These are phyloP conservation scores for Parnassius glacialis DNA, from an alignment of 2,888 invertebrate species.

Conservation along the genomic window DNA sequence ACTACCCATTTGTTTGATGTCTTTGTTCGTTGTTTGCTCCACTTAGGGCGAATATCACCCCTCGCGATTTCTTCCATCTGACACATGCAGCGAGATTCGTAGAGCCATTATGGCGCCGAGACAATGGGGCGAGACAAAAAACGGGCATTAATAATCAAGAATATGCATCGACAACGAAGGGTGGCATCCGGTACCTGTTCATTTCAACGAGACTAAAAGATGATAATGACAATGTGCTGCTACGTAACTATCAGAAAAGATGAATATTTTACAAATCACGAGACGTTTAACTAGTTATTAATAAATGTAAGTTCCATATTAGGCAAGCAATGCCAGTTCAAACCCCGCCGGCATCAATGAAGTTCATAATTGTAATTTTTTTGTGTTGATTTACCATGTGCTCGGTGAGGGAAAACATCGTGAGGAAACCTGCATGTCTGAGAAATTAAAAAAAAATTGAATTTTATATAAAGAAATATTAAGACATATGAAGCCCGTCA, in stretches of 20 bases:
- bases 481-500: too few species aligned
- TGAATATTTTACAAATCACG: conserved; percentile 23
- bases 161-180: conserved; percentile 72
- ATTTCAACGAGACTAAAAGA: conserved; percentile 51
- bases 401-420: too few species aligned
- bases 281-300: neutral
- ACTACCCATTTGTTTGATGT: conserved; percentile 81
- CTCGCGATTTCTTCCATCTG: conserved; percentile 66
- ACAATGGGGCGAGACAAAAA: conserved; percentile 76
- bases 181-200: conserved; percentile 45
- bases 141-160: conserved; percentile 78
- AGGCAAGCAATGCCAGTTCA: too few species aligned
- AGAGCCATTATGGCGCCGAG: conserved; percentile 64
- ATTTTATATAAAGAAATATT: too few species aligned
- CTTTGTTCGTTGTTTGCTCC: conserved; percentile 80
- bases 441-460: too few species aligned
- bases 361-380: too few species aligned
- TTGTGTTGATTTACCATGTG: too few species aligned
- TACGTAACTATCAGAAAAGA: conserved; percentile 33
- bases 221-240: conserved; percentile 58
- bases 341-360: too few species aligned
- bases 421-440: too few species aligned
- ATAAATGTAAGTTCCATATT: too few species aligned
- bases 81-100: conserved; percentile 72
- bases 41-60: conserved; percentile 77